Base-by-base conservation (phyloP, 2,797 vertebrate genomes). In the Astyanax mexicanus region DNA sequence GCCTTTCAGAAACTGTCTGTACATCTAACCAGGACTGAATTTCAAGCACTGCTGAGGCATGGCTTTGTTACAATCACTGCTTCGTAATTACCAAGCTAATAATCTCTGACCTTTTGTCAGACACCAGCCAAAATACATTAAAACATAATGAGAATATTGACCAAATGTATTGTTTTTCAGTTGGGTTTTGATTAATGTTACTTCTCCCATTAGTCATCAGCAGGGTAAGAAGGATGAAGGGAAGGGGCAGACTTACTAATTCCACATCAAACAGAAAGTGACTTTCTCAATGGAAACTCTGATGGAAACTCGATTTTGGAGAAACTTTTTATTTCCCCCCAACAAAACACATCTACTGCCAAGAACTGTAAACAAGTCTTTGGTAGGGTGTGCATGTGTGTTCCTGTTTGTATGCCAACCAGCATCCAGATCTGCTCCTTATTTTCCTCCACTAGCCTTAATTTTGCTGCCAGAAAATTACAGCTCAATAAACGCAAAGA, bases 101-200 rank as follows among this genome's bases (percentile, higher is more conserved):
- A 12, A 25, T 27, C 12, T 25, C 47, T 19, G 47, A 17, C 35
- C 69, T 60, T 67, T 12, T 51, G 12, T 69, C 66, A 77, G 12
- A 45, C 27, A 37, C 45, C 11, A 11, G 9, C 8, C 7, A 42
- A 44, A 68, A 44, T 27, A 67, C 75, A 81, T 80, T 73, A 69
- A 74, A 79, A 49, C 44, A 69, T 44, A 68, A 80, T 62, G 37
- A 67, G 68, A 72, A 44, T 29, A 60, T 61, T 61, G 9, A 45
- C 54, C 3, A 7, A 8, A 44, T 23, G 21, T 19, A 35, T 35
- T 35, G 45, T 21, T 81, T 77, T 65, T 51, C 69, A 55, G 21
- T 11, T 8, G 49, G 21, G 69, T 81, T 61, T 40, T 60, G 52
- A 69, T 71, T 54, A 67, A 55, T 58, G 21, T 27, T 55, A 42